Base-by-base conservation (phyloP, 64 coral and sea anemone genomes). In the Dendronephthya gigantea region DNA sequence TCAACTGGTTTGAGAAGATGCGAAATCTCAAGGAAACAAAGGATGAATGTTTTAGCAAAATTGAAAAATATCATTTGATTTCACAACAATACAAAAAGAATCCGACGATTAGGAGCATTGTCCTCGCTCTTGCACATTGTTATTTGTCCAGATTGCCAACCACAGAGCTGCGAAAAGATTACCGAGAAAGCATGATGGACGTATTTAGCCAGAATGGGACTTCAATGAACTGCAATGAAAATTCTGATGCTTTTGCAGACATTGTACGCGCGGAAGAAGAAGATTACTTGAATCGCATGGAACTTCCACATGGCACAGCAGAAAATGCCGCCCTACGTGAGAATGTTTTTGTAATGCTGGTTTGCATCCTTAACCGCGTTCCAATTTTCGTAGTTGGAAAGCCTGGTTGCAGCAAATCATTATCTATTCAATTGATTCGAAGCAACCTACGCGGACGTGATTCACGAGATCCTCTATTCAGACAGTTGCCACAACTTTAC, bases 111-210 rank as follows among this genome's bases (percentile, higher is more conserved):
- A 79, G 12, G 37, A 79, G 72, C 36, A 83, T 94, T 31, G 82
- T 94, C 14, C 84, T 94, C 13, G 83, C 93, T 22, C 85, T 94
- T 40, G 93, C 93, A 32, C 93, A 94, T 87, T 91, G 93, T 29
- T 94, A 91, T 58, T 84, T 83, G 17, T 94, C 93, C 13, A 85
- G 93, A 32, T 84, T 94, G 39, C 90, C 86, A 15, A 89, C 47
- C 7, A 39, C 87, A 76, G 41, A 79, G 11, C 29, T 30, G 38
- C 88, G 93, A 83, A 38, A 86, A 27, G 2, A 17, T 3, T 94
- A 91, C 47, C 48, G 79, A 25, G 28, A 84, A 11, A 10, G 86
- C 43, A 91, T 94, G 37, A 52, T 83, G 27, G 23, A 23, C 17
- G 30, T 86, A 16, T 83, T 94, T 15, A 1, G 15, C n/a, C 50